Evolutionary conservation across 1,140 invertebrate genomes (phyloP).

Genomic region (Sarcophaga bullata): DNA sequence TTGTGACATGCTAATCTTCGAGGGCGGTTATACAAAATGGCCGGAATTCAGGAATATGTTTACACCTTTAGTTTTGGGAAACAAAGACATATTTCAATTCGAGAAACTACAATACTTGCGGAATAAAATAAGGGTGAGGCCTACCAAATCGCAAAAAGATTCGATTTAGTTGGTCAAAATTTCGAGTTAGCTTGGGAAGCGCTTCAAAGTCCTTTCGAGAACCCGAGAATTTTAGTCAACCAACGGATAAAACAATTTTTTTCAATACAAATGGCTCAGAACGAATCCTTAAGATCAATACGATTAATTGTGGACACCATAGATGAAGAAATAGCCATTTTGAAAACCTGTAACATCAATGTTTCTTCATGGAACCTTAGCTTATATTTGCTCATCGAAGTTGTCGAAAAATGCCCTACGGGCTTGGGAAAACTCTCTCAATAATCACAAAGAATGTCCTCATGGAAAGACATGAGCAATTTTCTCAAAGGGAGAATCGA

Average conservation of each 20-base stretch:
- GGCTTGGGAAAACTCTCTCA: no score
- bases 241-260: background rate
- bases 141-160: background rate
- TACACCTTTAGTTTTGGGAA: background rate
- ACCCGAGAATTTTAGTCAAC: background rate
- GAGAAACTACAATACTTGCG: background rate
- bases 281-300: background rate
- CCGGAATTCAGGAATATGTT: background rate
- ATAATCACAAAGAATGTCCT: no score
- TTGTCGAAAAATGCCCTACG: no score
- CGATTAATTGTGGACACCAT: no score
- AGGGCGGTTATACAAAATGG: background rate
- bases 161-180: background rate
- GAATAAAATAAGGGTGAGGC: background rate
- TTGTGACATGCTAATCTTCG: background rate
- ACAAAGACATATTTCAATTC: background rate
- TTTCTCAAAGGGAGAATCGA: no score
- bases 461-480: no score
- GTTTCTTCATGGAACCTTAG: no score
- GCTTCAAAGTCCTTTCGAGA: background rate
- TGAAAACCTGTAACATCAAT: no score
- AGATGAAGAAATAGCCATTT: no score
- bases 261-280: background rate
- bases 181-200: slow-evolving; percentile 20
- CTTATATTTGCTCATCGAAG: no score